A percentile compares a stretch with the other conserved stretches of the same genome.
Conservation (phyloP, 2,797 vertebrate species). For the Amblyraja radiata region DNA sequence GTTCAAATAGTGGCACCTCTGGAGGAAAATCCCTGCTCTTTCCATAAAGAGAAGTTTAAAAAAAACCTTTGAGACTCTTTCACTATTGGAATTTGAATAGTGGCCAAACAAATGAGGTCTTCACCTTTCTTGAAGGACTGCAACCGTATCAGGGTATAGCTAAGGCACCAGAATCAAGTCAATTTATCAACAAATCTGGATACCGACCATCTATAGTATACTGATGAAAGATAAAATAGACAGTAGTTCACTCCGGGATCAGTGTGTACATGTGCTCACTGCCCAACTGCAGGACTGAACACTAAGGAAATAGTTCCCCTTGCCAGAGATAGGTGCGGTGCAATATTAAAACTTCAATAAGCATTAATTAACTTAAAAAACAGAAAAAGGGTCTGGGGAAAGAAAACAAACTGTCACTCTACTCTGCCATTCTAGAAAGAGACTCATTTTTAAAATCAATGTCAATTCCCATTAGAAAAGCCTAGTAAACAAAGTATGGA, state of each 20-base stretch:
- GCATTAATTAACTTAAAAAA: neutral
- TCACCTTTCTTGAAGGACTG: neutral
- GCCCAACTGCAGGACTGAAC: neutral
- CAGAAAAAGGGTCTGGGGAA: neutral
- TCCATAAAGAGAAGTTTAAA: too few relatives aligned
- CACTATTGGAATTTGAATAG: too few relatives aligned
- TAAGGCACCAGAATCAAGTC: neutral
- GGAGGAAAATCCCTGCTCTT: too few relatives aligned
- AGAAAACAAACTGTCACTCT: neutral
- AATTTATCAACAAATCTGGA: neutral
- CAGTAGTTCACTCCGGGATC: neutral
- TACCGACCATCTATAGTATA: neutral
- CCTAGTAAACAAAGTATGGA: too few relatives aligned
- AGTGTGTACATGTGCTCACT: neutral
- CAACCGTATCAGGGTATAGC: neutral
- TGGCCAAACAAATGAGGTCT: neutral
- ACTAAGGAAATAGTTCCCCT: neutral
- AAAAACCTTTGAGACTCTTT: too few relatives aligned
- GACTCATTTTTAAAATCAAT: neutral
- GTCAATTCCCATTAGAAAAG: neutral
- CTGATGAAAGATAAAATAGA: neutral
- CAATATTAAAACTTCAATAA: neutral
- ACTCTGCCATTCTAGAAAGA: neutral
- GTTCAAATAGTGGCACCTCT: too few relatives aligned
- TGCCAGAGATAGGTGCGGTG: neutral